A percentile compares a stretch with the other conserved stretches of the same genome.
Evolutionary conservation across 1,140 invertebrate genomes (phyloP).

Genomic region (Bombus confusus): DNA sequence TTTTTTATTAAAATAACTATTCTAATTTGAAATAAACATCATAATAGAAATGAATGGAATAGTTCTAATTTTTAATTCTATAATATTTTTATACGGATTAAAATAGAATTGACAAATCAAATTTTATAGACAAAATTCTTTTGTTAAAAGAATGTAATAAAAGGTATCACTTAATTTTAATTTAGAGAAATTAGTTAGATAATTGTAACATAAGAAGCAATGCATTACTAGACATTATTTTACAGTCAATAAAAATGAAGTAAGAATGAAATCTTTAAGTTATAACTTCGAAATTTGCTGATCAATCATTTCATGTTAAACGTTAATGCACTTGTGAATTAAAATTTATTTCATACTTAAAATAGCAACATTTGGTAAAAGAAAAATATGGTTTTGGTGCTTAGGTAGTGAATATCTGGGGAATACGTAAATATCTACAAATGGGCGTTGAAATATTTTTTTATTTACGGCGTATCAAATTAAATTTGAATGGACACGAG

Average conservation of each 20-base stretch:
- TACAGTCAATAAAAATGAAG: background rate
- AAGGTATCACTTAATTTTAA: background rate
- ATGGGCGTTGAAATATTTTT: background rate
- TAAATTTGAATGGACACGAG: background rate
- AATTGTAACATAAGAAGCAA: background rate
- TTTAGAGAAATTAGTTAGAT: background rate
- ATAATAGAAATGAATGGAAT: background rate
- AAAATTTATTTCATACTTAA: background rate
- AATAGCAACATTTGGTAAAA: background rate
- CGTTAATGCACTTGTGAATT: background rate
- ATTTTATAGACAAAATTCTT: background rate
- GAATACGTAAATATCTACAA: background rate
- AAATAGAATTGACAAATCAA: background rate
- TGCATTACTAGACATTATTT: background rate
- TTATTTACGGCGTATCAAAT: background rate
- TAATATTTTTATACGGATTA: background rate
- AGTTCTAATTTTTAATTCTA: background rate
- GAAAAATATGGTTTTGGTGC: background rate
- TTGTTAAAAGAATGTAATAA: background rate
- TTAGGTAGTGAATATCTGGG: background rate
- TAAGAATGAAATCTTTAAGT: no score
- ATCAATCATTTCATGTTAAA: background rate
- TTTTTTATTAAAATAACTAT: background rate
- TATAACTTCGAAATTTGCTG: background rate
- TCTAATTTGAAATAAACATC: background rate